Conservation (phyloP, 2,113 vertebrate genomes). For the Proterorhinus semilunaris region DNA sequence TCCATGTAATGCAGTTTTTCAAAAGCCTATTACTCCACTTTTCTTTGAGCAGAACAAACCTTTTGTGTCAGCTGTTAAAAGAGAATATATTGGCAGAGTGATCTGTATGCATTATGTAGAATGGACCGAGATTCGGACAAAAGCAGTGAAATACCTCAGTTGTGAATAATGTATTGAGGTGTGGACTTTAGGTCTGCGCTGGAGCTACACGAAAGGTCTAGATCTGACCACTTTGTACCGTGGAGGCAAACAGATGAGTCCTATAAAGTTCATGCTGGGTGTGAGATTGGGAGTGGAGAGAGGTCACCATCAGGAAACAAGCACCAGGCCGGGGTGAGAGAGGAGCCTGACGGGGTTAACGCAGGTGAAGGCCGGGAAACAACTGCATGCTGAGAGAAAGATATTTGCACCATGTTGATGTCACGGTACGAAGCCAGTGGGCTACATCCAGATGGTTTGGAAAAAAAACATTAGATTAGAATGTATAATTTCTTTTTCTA, state of each 20-base stretch:
- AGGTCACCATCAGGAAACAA: conserved; percentile 4
- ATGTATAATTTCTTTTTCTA: background rate
- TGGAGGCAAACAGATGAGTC: background rate
- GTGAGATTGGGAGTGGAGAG: conserved; percentile 3
- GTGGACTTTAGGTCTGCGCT: background rate
- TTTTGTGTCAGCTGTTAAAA: background rate
- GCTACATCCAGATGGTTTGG: background rate
- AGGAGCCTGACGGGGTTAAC: background rate
- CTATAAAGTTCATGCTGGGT: background rate
- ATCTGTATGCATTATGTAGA: background rate
- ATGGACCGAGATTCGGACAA: background rate
- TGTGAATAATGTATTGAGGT: background rate
- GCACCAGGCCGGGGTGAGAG: background rate
- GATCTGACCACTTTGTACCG: background rate
- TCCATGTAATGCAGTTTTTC: no score
- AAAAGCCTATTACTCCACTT: no score
- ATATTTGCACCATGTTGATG: background rate
- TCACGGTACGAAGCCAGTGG: background rate
- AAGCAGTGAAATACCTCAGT: background rate
- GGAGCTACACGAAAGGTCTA: background rate
- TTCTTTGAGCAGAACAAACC: no score
- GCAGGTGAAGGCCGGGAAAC: background rate
- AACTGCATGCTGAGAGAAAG: background rate
- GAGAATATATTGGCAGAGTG: background rate
- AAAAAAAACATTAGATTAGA: background rate